Evolutionary conservation across 2,113 vertebrate genomes (phyloP).

Genomic region (Chrysemys picta): DNA sequence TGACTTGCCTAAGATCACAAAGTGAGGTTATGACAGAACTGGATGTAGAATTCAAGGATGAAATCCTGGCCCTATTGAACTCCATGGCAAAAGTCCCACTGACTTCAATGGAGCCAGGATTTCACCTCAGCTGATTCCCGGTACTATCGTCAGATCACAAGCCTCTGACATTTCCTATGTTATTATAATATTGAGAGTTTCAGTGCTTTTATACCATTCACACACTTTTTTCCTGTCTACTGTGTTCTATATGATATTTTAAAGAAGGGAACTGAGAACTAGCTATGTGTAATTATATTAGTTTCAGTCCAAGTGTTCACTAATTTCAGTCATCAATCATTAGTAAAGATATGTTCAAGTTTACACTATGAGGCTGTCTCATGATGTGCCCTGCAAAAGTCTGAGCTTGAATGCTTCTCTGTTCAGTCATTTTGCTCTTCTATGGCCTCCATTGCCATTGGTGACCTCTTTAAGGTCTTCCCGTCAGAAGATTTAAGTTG

Average conservation of each 20-base stretch:
- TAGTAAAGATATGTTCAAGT: slow-evolving; percentile 16
- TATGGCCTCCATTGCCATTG: slow-evolving; percentile 52
- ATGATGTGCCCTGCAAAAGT: not conserved
- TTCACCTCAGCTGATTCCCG: not conserved
- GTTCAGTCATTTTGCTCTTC: not conserved
- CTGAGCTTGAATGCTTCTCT: slow-evolving; percentile 1
- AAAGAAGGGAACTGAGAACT: not conserved
- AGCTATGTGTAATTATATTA: not conserved
- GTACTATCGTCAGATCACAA: not conserved
- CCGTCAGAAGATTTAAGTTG: slow-evolving; percentile 8
- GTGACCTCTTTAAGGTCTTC: not conserved
- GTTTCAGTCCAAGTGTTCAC: not conserved
- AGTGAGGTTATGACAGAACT: not conserved
- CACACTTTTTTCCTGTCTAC: not conserved
- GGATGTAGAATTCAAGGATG: not conserved
- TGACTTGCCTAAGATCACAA: not conserved
- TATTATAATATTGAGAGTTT: not conserved
- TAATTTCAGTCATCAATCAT: not conserved
- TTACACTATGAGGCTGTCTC: not conserved
- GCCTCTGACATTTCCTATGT: not conserved
- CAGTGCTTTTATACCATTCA: not conserved
- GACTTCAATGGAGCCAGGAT: not conserved
- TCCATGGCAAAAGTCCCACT: not conserved
- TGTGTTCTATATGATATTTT: not conserved
- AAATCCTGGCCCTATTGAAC: not conserved